These are phyloP conservation scores for Parasteatoda lunata DNA, from an alignment of 2,888 invertebrate species.

Conservation along the genomic window DNA sequence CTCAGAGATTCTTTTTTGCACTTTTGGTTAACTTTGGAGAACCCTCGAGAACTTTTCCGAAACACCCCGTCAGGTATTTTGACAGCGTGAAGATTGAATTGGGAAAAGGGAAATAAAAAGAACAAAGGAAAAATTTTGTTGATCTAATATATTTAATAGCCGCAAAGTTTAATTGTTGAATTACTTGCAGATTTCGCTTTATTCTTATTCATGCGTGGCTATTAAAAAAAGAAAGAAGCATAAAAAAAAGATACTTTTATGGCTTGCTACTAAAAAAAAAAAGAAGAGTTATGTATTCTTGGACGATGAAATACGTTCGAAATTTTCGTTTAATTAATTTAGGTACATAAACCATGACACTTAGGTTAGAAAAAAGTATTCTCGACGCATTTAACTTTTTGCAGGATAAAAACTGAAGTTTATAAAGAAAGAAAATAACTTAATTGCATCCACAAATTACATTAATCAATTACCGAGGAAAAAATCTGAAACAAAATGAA, in stretches of 20 bases:
- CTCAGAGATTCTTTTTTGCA: neutral
- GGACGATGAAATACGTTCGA: neutral
- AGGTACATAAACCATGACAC: neutral
- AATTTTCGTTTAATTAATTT: conserved; percentile 16
- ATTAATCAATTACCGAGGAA: no score
- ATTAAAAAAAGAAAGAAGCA: conserved; percentile 4
- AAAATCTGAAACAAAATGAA: no score
- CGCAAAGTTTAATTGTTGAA: conserved; percentile 23
- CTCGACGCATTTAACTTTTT: no score
- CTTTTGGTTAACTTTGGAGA: neutral
- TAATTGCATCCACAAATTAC: no score
- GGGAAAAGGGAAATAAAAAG: neutral
- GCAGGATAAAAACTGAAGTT: no score
- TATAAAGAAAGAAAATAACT: no score
- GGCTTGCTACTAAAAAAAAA: neutral
- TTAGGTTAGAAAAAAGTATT: neutral
- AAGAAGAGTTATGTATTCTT: neutral
- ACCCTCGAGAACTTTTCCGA: neutral
- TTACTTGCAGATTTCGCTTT: conserved; percentile 16
- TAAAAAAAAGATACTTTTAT: neutral
- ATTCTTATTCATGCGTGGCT: neutral
- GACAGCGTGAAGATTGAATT: neutral
- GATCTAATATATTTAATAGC: conserved; percentile 33
- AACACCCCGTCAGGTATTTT: neutral
- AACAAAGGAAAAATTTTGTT: neutral